Evolutionary conservation across 2,888 invertebrate genomes (phyloP).

Genomic region (Macrosoma leucophasiata): DNA sequence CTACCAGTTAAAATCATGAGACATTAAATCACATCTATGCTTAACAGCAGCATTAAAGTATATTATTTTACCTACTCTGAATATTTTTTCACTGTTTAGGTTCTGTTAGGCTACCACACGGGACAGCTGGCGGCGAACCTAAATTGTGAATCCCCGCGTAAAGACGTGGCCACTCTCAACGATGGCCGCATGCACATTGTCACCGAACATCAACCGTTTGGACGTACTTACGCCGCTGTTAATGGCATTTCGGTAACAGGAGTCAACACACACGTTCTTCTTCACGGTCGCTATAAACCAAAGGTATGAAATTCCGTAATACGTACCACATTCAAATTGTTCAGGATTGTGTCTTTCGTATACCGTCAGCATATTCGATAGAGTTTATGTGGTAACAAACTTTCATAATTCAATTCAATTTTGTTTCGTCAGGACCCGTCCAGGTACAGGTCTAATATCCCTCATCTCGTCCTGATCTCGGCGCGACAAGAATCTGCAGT

Average conservation of each 20-base stretch:
- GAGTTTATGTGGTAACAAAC: background rate
- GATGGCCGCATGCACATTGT: slow-evolving; percentile 75
- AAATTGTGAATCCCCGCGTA: slow-evolving; percentile 77
- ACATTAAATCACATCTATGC: too few species aligned
- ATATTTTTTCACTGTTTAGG: slow-evolving; percentile 46
- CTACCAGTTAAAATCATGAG: too few species aligned
- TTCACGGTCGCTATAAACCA: slow-evolving; percentile 43
- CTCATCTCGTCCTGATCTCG: slow-evolving; percentile 45
- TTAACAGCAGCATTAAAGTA: too few species aligned
- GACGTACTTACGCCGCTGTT: slow-evolving; percentile 59
- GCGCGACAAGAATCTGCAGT: slow-evolving; percentile 43
- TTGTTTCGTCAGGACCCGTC: slow-evolving; percentile 35
- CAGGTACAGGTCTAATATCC: slow-evolving; percentile 43
- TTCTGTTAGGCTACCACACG: slow-evolving; percentile 78
- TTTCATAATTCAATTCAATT: too few species aligned
- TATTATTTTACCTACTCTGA: too few species aligned
- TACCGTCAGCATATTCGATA: too few species aligned
- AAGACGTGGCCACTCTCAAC: slow-evolving; percentile 62
- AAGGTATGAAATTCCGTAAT: slow-evolving; percentile 40
- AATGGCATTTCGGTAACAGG: slow-evolving; percentile 51
- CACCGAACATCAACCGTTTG: slow-evolving; percentile 70
- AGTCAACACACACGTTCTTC: slow-evolving; percentile 43
- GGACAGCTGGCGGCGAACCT: slow-evolving; percentile 83
- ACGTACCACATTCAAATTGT: too few species aligned
- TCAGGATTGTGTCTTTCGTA: too few species aligned